phyloP scores from a whole-genome alignment of 2,888 invertebrate species.

The Ganaspis brasiliensis region DNA sequence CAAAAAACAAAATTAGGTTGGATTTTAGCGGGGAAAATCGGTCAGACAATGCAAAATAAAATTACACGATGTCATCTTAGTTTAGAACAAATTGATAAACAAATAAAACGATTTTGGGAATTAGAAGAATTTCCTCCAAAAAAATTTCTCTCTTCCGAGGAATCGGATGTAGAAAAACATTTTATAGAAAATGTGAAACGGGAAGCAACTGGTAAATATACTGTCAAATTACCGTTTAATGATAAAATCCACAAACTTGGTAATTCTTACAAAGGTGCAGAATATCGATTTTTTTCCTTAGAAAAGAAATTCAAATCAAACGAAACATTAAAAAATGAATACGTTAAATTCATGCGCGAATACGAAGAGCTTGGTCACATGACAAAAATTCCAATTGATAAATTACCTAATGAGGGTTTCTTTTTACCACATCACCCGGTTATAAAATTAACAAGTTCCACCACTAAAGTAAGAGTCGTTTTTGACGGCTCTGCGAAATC shows the following conservation, averaged over 20 bases:
- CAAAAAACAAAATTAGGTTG: background rate
- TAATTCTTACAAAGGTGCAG: no score
- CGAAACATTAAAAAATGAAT: background rate
- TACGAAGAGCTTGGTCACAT: slow-evolving; percentile 32
- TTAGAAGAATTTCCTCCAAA: no score
- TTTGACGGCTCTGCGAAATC: slow-evolving; percentile 20
- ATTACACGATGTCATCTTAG: no score
- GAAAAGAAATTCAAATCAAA: slow-evolving; percentile 43
- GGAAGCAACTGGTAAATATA: no score
- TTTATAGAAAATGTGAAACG: no score
- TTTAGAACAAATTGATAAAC: no score
- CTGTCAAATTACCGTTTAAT: no score
- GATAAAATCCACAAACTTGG: no score
- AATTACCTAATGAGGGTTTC: background rate
- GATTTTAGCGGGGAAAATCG: background rate
- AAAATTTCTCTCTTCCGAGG: no score
- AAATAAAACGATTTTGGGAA: no score
- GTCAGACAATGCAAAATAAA: no score
- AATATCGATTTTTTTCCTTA: slow-evolving; percentile 31
- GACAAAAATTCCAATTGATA: background rate
- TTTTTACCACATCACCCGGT: slow-evolving; percentile 44
- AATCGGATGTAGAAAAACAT: no score
- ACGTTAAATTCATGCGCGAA: background rate
- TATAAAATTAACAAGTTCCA: slow-evolving; percentile 18
- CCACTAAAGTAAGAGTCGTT: slow-evolving; percentile 28